A percentile compares a stretch with the other conserved stretches of the same genome.
phyloP scores from a whole-genome alignment of 2,888 invertebrate genomes.

The Apamea monoglypha region DNA sequence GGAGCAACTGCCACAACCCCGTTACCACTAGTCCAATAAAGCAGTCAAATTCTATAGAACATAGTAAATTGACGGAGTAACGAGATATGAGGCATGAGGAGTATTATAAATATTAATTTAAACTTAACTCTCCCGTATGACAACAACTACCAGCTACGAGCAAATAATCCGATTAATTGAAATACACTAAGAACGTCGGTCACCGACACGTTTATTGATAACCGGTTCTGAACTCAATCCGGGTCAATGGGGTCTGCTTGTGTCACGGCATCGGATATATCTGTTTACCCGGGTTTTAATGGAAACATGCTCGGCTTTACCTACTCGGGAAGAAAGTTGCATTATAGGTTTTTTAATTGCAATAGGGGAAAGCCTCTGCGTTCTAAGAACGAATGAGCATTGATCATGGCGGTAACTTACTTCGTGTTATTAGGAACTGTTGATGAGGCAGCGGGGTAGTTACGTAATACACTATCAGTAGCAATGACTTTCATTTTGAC shows the following conservation, averaged over 20 bases:
- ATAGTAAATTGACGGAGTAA: neutral
- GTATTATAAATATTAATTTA: neutral
- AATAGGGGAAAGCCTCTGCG: neutral
- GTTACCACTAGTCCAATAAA: neutral
- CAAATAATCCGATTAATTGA: conserved; percentile 63
- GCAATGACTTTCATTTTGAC: too few relatives aligned
- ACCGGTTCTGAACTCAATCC: conserved; percentile 54
- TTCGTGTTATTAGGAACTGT: neutral
- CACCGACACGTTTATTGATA: conserved; percentile 60
- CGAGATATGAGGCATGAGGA: neutral
- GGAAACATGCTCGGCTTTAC: conserved; percentile 14
- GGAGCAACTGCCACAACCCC: neutral
- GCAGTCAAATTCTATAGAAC: neutral
- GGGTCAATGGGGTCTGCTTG: conserved; percentile 56
- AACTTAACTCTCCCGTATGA: conserved; percentile 10
- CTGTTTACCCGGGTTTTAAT: conserved; percentile 48
- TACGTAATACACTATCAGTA: too few relatives aligned
- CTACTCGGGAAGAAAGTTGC: neutral
- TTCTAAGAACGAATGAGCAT: neutral
- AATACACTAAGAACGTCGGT: conserved; percentile 59
- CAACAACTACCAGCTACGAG: conserved; percentile 38
- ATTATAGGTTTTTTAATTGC: neutral
- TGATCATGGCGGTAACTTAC: neutral
- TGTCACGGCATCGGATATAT: conserved; percentile 49
- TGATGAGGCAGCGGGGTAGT: neutral